Conservation (phyloP, 2,888 invertebrate genomes). For the Sinodicranocentrus sp. region DNA sequence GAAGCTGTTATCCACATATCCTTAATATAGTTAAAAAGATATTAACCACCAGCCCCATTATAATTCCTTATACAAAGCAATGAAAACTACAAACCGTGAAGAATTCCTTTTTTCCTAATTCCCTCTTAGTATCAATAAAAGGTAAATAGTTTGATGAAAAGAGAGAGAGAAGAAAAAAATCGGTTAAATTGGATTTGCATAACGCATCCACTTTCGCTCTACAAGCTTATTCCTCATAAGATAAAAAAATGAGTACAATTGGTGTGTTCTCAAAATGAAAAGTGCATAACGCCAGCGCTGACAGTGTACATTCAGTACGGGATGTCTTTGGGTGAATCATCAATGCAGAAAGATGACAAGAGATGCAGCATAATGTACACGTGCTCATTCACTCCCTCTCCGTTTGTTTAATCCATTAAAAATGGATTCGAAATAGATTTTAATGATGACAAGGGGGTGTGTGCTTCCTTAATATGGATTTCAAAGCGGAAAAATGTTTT, state of each 20-base stretch:
- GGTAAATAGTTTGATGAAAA: not conserved
- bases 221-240: not conserved
- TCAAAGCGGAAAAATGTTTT: not conserved
- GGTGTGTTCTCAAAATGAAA: conserved; percentile 33
- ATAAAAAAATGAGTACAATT: conserved; percentile 30
- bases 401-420: conserved; percentile 9
- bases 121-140: not conserved
- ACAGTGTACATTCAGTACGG: not conserved
- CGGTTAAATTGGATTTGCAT: not conserved
- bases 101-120: conserved; percentile 8
- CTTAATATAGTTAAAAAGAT: not conserved
- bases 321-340: not conserved
- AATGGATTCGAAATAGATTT: conserved; percentile 32
- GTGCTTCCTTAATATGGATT: conserved; percentile 20
- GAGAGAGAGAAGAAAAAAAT: not conserved
- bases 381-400: too few relatives aligned
- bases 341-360: not conserved
- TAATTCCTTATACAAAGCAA: not conserved
- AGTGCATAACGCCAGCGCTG: conserved; percentile 28
- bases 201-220: not conserved
- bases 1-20: not conserved
- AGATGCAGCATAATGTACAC: not conserved
- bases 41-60: not conserved
- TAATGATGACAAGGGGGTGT: conserved; percentile 6
- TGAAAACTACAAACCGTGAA: conserved; percentile 25